Percentiles rank a stretch among this genome's conserved stretches.
phyloP scores from a whole-genome alignment of 2,888 invertebrate genomes.

The Drosophila hamatofila region DNA sequence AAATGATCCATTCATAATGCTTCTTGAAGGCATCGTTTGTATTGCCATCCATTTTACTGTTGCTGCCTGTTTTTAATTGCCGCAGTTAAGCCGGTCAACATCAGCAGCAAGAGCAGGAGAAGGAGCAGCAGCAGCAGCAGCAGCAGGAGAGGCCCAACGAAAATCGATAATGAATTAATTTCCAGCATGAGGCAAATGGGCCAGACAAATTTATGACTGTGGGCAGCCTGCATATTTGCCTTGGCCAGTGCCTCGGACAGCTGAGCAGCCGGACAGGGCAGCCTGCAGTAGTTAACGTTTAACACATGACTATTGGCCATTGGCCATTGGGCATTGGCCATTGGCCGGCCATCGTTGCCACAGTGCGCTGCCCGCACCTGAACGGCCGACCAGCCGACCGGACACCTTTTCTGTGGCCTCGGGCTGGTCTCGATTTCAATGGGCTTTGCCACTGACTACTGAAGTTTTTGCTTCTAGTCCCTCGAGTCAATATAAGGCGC shows the following conservation, averaged over 20 bases:
- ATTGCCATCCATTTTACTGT: slow-evolving; percentile 11
- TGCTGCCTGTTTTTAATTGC: slow-evolving; percentile 47
- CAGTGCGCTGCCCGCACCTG: slow-evolving; percentile 10
- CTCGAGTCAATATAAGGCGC: slow-evolving; percentile 43
- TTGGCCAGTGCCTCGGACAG: slow-evolving; percentile 9
- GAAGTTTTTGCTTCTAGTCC: slow-evolving; percentile 42
- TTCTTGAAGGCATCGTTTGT: slow-evolving; percentile 64
- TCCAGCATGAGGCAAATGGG: slow-evolving; percentile 65
- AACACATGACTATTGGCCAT: slow-evolving; percentile 38
- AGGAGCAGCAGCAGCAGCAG: background rate
- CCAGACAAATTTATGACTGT: slow-evolving; percentile 72
- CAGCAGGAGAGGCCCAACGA: slow-evolving; percentile 26
- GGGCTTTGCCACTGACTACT: slow-evolving; percentile 27
- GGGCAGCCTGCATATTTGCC: slow-evolving; percentile 34
- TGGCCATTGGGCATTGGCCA: slow-evolving; percentile 1
- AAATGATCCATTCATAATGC: slow-evolving; percentile 75
- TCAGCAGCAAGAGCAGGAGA: slow-evolving; percentile 2
- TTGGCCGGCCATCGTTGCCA: slow-evolving; percentile 15
- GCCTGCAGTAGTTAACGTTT: slow-evolving; percentile 41
- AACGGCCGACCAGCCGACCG: background rate
- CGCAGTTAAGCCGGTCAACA: slow-evolving; percentile 42
- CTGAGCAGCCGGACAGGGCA: too few species aligned
- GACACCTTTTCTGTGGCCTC: slow-evolving; percentile 17
- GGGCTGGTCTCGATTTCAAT: slow-evolving; percentile 30
- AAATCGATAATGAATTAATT: slow-evolving; percentile 79